Percentiles rank a stretch among this genome's conserved stretches.
Conservation (phyloP, 2,113 vertebrate genomes). For the Phylloscopus whistleri region DNA sequence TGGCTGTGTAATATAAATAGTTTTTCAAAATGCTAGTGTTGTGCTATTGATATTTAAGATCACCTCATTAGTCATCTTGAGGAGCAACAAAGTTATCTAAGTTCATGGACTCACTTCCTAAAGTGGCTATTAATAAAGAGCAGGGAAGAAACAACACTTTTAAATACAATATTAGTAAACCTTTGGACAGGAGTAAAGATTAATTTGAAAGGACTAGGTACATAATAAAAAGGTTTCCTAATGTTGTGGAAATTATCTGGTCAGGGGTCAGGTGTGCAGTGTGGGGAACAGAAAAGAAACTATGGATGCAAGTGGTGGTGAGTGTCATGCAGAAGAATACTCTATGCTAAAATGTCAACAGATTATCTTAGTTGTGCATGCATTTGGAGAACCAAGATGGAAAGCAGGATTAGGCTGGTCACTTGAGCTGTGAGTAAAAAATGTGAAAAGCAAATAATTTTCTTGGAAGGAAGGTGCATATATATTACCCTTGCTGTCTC, state of each 20-base stretch:
- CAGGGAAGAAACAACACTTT: background rate
- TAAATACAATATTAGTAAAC: background rate
- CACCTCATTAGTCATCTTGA: constrained; percentile 70
- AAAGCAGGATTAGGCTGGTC: background rate
- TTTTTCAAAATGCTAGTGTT: constrained; percentile 59
- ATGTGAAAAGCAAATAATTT: background rate
- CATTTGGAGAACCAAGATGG: background rate
- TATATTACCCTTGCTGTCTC: background rate
- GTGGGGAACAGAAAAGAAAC: background rate
- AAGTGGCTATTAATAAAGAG: constrained; percentile 55
- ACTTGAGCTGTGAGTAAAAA: background rate
- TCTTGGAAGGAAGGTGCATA: background rate
- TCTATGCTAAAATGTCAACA: background rate
- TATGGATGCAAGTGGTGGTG: background rate
- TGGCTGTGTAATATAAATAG: constrained; percentile 54
- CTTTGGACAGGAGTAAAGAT: background rate
- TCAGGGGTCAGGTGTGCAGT: background rate
- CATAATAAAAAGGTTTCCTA: background rate
- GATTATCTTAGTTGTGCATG: background rate
- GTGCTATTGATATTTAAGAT: constrained; percentile 66
- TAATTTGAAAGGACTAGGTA: background rate
- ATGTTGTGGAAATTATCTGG: background rate
- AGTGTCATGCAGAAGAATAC: background rate
- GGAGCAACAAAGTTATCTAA: constrained; percentile 64
- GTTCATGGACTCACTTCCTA: constrained; percentile 40